Evolutionary conservation across 2,113 vertebrate genomes (phyloP).

Genomic region (Lonchura striata): DNA sequence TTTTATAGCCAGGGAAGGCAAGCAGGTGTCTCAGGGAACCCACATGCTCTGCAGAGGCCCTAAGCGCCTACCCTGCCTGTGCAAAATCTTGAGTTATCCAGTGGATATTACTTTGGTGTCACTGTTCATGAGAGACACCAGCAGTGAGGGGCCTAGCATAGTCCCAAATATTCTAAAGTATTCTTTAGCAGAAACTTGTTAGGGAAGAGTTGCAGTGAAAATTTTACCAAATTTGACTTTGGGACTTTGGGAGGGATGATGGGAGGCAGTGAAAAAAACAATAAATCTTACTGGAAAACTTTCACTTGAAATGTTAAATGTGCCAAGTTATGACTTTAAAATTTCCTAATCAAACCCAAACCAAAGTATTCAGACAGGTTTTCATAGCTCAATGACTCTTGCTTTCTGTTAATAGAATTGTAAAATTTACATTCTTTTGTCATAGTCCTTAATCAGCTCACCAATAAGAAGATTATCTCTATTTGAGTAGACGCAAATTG

Average conservation of each 20-base stretch:
- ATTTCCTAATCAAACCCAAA: background rate
- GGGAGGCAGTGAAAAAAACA: background rate
- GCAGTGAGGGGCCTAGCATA: background rate
- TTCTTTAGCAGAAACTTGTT: background rate
- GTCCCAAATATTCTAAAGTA: background rate
- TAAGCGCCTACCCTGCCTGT: accelerated
- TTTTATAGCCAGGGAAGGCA: background rate
- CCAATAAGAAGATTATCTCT: background rate
- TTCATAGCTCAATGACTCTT: background rate
- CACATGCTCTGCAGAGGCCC: background rate
- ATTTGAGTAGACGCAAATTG: background rate
- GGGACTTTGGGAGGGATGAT: background rate
- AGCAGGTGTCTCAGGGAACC: background rate
- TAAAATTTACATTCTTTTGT: accelerated
- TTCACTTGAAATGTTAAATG: background rate
- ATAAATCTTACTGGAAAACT: background rate
- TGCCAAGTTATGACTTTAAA: background rate
- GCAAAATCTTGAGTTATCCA: background rate
- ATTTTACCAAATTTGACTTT: background rate
- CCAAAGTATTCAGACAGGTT: background rate
- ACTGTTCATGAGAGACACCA: background rate
- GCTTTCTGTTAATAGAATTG: background rate
- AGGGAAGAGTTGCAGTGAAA: background rate
- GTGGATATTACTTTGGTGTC: background rate
- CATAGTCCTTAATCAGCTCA: background rate